Conservation (phyloP, 2,888 invertebrate genomes). For the Hypomecis atomaria region DNA sequence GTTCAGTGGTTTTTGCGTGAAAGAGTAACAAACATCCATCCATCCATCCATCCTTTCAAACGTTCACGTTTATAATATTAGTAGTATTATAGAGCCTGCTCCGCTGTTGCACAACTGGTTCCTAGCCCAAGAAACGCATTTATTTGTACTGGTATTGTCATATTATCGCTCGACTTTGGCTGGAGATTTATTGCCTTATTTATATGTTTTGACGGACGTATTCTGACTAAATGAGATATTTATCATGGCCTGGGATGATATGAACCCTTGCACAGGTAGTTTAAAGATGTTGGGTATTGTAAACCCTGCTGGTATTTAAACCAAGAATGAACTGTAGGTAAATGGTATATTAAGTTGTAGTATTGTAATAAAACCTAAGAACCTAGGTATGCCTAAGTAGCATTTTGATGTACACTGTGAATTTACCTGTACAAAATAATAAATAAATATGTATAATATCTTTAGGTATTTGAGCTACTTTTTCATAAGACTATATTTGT, state of each 20-base stretch:
- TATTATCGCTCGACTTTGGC: conserved; percentile 39
- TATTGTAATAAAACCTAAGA: too few species aligned
- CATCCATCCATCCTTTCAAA: too few species aligned
- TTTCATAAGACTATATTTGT: too few species aligned
- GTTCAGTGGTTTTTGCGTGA: too few species aligned
- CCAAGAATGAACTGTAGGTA: background rate
- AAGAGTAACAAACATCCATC: too few species aligned
- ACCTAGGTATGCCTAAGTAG: too few species aligned
- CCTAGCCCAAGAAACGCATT: conserved; percentile 30
- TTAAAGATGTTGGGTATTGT: background rate
- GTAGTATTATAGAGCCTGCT: conserved; percentile 3
- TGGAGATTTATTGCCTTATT: conserved; percentile 42
- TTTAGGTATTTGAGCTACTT: too few species aligned
- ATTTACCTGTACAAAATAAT: too few species aligned
- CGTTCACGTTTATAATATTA: background rate
- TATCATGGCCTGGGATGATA: conserved; percentile 21
- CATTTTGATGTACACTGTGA: too few species aligned
- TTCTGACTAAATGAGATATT: conserved; percentile 35
- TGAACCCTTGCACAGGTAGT: conserved; percentile 1
- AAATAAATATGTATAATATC: too few species aligned
- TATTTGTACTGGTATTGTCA: conserved; percentile 36
- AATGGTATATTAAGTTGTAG: too few species aligned
- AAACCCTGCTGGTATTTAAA: background rate
- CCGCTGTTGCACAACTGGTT: conserved; percentile 24
- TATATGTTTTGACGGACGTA: conserved; percentile 39